These are phyloP conservation scores for Lipotes vexillifer DNA, from an alignment of 2,113 vertebrate genomes.

Conservation along the genomic window DNA sequence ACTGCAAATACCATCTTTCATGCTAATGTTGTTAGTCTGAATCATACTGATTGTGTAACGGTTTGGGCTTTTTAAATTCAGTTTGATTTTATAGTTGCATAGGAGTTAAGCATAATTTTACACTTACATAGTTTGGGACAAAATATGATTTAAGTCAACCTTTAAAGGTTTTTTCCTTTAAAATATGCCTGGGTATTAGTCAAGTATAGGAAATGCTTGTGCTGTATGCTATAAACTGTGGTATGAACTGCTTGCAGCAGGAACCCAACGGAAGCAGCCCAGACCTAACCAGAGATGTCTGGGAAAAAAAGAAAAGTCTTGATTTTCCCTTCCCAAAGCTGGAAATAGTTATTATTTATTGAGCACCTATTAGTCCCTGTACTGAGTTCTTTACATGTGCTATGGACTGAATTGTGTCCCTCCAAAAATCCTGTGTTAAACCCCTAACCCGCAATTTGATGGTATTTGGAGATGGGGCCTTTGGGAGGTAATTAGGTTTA, in stretches of 20 bases:
- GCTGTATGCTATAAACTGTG: not conserved
- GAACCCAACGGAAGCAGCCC: not conserved
- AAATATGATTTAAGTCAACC: not conserved
- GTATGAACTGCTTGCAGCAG: not conserved
- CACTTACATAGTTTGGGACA: not conserved
- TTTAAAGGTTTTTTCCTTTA: not conserved
- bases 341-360: conserved; percentile 13
- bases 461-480: not conserved
- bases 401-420: not conserved
- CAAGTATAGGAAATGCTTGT: not conserved
- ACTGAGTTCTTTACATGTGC: not conserved
- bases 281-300: not conserved
- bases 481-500: not conserved
- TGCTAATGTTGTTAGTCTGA: not conserved
- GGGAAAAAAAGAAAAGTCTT: not conserved
- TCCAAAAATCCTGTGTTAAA: not conserved
- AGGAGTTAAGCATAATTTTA: not conserved
- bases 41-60: too few species aligned
- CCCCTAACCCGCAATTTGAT: not conserved
- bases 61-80: not conserved
- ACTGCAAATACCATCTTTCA: not conserved
- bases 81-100: not conserved
- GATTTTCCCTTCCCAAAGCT: not conserved
- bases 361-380: not conserved
- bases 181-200: not conserved